Conservation (phyloP, 2,888 invertebrate genomes). For the Pristionchus fissidentatus region DNA sequence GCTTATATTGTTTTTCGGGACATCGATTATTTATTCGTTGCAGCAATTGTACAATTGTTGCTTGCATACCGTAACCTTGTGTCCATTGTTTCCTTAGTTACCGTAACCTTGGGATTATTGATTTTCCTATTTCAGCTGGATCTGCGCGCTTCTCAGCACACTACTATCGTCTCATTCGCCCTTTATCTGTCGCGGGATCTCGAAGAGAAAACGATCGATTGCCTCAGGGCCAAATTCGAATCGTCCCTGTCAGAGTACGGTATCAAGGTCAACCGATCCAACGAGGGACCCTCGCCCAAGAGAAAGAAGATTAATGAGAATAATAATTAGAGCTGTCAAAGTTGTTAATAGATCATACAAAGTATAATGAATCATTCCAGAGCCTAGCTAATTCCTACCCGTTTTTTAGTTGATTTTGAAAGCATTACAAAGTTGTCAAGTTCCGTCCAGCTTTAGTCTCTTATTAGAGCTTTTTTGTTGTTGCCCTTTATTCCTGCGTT, state of each 20-base stretch:
- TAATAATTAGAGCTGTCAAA: constrained; percentile 4
- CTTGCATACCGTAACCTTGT: background rate
- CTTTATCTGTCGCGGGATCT: constrained; percentile 26
- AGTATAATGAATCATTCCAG: no score
- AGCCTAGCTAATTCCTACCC: constrained; percentile 1
- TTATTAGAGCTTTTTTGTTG: constrained; percentile 1
- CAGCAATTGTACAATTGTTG: no score
- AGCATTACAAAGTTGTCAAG: background rate
- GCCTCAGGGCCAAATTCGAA: background rate
- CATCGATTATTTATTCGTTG: no score
- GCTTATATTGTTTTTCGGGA: background rate
- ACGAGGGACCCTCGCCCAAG: constrained; percentile 26
- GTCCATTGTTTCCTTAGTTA: background rate
- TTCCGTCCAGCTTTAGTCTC: background rate
- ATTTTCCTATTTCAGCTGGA: constrained; percentile 36
- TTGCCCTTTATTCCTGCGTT: background rate
- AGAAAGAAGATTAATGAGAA: background rate
- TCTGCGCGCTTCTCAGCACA: constrained; percentile 26
- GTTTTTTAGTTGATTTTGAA: background rate
- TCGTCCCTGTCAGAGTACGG: background rate
- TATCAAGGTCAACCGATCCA: constrained; percentile 38
- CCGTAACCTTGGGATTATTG: background rate
- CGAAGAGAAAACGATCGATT: background rate
- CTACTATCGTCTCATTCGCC: constrained; percentile 35
- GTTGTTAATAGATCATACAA: no score